Conservation (phyloP, 1,140 invertebrate species). For the Tetranychus urticae region DNA sequence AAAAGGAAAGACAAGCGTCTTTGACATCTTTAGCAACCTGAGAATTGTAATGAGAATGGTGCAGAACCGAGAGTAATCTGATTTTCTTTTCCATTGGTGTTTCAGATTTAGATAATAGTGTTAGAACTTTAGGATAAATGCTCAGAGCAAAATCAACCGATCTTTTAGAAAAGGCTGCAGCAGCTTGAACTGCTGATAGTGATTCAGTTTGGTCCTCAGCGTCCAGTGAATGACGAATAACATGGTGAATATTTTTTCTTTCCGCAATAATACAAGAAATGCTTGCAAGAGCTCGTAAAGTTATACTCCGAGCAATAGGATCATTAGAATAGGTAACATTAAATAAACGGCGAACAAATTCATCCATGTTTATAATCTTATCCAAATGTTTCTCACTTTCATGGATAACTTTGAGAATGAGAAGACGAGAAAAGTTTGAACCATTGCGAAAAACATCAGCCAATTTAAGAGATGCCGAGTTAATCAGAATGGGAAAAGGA, state of each 20-base stretch:
- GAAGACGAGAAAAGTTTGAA: constrained; percentile 71
- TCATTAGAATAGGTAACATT: constrained; percentile 91
- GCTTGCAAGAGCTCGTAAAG: constrained; percentile 60
- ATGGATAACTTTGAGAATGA: constrained; percentile 77
- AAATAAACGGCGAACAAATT: constrained; percentile 76
- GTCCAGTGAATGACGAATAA: constrained; percentile 67
- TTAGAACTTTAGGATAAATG: constrained; percentile 80
- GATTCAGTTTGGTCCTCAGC: constrained; percentile 86
- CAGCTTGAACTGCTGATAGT: constrained; percentile 81
- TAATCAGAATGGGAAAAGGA: constrained; percentile 90
- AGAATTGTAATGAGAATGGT: constrained; percentile 81
- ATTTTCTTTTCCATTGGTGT: constrained; percentile 77
- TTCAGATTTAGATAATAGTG: constrained; percentile 76
- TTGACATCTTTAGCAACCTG: constrained; percentile 45
- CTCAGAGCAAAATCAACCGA: constrained; percentile 85
- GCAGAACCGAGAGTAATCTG: constrained; percentile 63
- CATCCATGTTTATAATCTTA: constrained; percentile 87
- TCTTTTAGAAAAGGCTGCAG: constrained; percentile 63
- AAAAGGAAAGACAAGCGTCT: constrained; percentile 47
- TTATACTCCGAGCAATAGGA: constrained; percentile 67
- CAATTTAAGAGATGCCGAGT: constrained; percentile 78
- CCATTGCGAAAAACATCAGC: constrained; percentile 80
- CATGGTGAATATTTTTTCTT: constrained; percentile 79
- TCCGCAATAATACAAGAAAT: constrained; percentile 78
- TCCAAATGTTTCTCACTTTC: constrained; percentile 88